Conservation (phyloP, 2,113 vertebrate genomes). For the Caretta caretta region DNA sequence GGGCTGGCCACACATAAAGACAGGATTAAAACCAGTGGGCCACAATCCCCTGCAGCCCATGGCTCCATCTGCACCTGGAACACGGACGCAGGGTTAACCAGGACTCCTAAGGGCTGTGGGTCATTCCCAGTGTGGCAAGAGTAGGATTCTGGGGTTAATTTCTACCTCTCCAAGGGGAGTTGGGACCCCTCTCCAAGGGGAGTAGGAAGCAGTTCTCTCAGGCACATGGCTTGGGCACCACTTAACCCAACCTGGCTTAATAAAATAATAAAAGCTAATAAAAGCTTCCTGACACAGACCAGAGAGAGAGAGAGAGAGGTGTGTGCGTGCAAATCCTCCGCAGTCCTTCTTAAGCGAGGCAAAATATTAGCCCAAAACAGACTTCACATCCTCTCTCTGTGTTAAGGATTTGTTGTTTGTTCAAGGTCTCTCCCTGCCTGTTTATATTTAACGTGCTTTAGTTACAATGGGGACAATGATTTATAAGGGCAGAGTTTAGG, state of each 20-base stretch:
- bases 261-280: neutral
- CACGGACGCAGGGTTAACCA: neutral
- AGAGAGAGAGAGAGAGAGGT: neutral
- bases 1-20: neutral
- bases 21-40: neutral
- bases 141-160: neutral
- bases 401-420: neutral
- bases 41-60: neutral
- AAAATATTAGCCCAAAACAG: neutral
- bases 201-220: neutral
- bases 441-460: neutral
- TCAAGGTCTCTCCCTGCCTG: neutral
- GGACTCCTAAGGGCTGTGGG: neutral
- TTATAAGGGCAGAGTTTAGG: slow-evolving; percentile 15
- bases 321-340: neutral
- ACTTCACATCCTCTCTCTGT: neutral
- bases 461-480: slow-evolving; percentile 50
- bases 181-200: too few relatives aligned
- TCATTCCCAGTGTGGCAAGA: neutral
- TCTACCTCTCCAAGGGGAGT: neutral
- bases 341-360: neutral
- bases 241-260: neutral
- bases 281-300: neutral
- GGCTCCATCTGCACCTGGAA: neutral
- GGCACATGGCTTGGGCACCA: neutral